Evolutionary conservation across 1,140 invertebrate species (phyloP).

Genomic region (Diploscapter pachys): DNA sequence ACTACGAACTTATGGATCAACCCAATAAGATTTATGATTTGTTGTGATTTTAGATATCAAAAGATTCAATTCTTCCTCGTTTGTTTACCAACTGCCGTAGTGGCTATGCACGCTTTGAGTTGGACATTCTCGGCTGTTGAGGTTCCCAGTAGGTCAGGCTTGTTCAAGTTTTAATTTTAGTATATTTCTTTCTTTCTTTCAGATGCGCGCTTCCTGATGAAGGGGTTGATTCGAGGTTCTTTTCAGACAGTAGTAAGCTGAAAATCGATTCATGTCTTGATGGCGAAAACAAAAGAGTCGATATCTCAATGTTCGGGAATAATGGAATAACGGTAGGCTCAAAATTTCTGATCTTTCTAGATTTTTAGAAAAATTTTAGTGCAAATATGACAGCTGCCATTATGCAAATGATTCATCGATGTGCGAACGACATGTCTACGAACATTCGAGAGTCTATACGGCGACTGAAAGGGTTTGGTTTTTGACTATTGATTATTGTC

Average conservation of each 20-base stretch:
- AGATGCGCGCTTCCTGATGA: conserved; percentile 42
- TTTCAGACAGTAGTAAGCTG: conserved; percentile 28
- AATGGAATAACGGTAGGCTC: conserved; percentile 10
- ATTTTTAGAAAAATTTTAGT: neutral
- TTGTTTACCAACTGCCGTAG: conserved; percentile 55
- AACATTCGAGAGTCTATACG: conserved; percentile 42
- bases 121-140: conserved; percentile 55
- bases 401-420: conserved; percentile 2
- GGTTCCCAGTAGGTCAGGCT: conserved; percentile 45
- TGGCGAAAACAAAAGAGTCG: conserved; percentile 4
- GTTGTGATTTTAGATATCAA: conserved; percentile 35
- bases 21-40: neutral
- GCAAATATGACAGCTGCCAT: conserved; percentile 2
- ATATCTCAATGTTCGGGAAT: conserved; percentile 10
- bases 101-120: conserved; percentile 54
- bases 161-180: neutral
- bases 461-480: conserved; percentile 45
- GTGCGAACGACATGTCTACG: conserved; percentile 44
- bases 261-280: conserved; percentile 12
- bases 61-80: conserved; percentile 55
- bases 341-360: neutral
- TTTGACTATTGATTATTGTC: neutral
- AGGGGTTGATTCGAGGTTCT: conserved; percentile 13
- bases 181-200: conserved; percentile 9
- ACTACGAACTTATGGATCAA: too few relatives aligned